Evolutionary conservation across 2,113 vertebrate genomes (phyloP).

Genomic region (Lophura nycthemera): DNA sequence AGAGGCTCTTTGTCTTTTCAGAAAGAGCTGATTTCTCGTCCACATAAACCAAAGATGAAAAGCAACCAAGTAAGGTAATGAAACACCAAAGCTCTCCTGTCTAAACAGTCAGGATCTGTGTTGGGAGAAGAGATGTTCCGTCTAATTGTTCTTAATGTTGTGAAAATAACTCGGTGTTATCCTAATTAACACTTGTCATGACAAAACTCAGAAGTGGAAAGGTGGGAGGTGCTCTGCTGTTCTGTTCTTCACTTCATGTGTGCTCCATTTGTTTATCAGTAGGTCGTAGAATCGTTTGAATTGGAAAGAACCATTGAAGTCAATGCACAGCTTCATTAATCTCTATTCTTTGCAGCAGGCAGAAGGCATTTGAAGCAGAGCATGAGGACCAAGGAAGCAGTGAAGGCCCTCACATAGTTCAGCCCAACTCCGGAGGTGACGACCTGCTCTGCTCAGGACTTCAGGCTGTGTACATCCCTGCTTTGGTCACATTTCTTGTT

Average conservation of each 20-base stretch:
- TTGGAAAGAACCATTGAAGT: too few relatives aligned
- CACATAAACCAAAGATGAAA: slow-evolving; percentile 60
- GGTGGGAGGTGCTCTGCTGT: not conserved
- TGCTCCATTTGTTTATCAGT: not conserved
- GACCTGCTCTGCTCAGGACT: not conserved
- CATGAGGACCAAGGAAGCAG: slow-evolving; percentile 47
- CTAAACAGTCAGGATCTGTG: not conserved
- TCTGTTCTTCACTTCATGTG: not conserved
- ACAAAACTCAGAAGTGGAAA: not conserved
- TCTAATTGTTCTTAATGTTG: too few relatives aligned
- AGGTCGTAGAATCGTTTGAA: too few relatives aligned
- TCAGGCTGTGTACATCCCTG: not conserved
- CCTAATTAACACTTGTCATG: not conserved
- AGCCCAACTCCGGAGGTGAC: not conserved
- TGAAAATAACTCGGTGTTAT: not conserved
- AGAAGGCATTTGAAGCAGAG: not conserved
- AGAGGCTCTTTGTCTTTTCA: slow-evolving; percentile 27
- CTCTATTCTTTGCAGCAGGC: slow-evolving; percentile 30
- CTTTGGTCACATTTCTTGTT: not conserved
- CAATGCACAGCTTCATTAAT: not conserved
- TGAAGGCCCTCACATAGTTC: slow-evolving; percentile 44
- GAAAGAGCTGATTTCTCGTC: slow-evolving; percentile 77
- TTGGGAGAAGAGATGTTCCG: fast-evolving
- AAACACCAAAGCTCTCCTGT: not conserved
- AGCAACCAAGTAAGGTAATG: not conserved